Base-by-base conservation (phyloP, 37 sponge, comb jelly and placozoan species). In the Oscarella lobularis region DNA sequence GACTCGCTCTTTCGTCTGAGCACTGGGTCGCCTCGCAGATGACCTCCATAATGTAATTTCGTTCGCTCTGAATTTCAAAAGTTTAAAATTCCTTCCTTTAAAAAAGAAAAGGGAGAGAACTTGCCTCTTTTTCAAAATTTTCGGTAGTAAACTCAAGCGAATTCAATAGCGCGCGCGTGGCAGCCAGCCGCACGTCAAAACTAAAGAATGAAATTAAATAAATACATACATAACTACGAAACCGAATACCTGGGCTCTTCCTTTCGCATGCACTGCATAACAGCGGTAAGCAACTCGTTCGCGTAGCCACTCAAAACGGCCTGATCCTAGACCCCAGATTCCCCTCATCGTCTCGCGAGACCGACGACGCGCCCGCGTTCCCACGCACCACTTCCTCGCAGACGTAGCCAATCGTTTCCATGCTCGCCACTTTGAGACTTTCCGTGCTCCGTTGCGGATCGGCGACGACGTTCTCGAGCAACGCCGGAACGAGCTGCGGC, bases 31-130 rank as follows among this genome's bases (percentile, higher is more conserved):
- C 38, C 72, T 81, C 82, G 31, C 82, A 81, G 36, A 81, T 40
- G 55, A 82, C 95, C 84, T 94, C 95, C 99, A 98, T 98, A 36
- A 98, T 98, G 79, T 80, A 91, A 75, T 98, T 89, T 6, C 99
- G 72, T 76, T 98, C 99, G 9, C 75, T 67, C 96, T 95, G 66
- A n/a, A n/a, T n/a, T n/a, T n/a, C n/a, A n/a, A n/a, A n/a, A n/a
- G n/a, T n/a, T n/a, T n/a, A n/a, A n/a, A n/a, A n/a, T n/a, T n/a
- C n/a, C n/a, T n/a, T n/a, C n/a, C n/a, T n/a, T n/a, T n/a, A n/a
- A n/a, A n/a, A n/a, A n/a, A n/a, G n/a, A n/a, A n/a, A n/a, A n/a
- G n/a, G n/a, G n/a, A n/a, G n/a, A n/a, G n/a, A n/a, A n/a, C n/a
- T n/a, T n/a, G n/a, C 96, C 82, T 90, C 86, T 71, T 84, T 91